Evolutionary conservation across 2,113 vertebrate species (phyloP).

Genomic region (Anseranas semipalmata): DNA sequence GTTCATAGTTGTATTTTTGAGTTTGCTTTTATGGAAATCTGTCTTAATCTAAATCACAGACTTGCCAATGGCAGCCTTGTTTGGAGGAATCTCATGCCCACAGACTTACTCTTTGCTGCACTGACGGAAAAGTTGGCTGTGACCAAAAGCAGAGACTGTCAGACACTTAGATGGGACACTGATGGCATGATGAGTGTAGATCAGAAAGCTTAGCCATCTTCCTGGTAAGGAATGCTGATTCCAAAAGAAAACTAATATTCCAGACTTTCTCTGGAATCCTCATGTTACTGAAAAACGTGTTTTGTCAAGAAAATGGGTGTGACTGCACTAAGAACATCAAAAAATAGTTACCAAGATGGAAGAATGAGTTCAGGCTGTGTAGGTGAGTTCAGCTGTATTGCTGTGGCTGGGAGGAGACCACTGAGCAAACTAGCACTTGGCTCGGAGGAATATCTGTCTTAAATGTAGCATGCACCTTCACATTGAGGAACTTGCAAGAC

Average conservation of each 20-base stretch:
- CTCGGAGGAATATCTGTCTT: neutral
- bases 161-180: neutral
- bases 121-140: slow-evolving; percentile 13
- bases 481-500: neutral
- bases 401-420: slow-evolving; percentile 33
- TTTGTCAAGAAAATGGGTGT: slow-evolving; percentile 30
- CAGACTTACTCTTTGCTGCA: neutral
- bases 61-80: slow-evolving; percentile 24
- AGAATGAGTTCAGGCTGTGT: slow-evolving; percentile 52
- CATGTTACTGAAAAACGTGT: slow-evolving; percentile 47
- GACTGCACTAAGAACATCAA: slow-evolving; percentile 46
- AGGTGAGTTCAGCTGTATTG: slow-evolving; percentile 28
- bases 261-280: slow-evolving; percentile 52
- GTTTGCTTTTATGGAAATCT: slow-evolving; percentile 26
- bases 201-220: slow-evolving; percentile 61
- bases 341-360: slow-evolving; percentile 56
- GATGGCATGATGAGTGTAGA: slow-evolving; percentile 1
- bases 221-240: slow-evolving; percentile 56
- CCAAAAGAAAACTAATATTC: slow-evolving; percentile 63
- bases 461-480: neutral
- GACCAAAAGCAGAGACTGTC: neutral
- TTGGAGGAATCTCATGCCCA: neutral
- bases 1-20: slow-evolving; percentile 35
- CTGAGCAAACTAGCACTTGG: slow-evolving; percentile 8
- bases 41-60: slow-evolving; percentile 34